These are phyloP conservation scores for Scelioninae gen. 1 DNA, from an alignment of 2,888 invertebrate genomes.

Conservation along the genomic window DNA sequence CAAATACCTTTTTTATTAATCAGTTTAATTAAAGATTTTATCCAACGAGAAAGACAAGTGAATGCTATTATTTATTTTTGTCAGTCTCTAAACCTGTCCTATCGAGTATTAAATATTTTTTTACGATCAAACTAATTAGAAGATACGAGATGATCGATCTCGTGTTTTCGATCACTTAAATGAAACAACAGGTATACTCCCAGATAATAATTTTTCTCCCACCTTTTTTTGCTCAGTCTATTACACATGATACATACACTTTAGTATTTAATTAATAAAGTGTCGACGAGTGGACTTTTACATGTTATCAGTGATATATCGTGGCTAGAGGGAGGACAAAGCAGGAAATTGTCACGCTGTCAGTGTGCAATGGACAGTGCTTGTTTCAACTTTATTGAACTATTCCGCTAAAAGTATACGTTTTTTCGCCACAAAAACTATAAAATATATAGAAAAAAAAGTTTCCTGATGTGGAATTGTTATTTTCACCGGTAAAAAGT, in stretches of 20 bases:
- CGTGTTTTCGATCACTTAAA: too few species aligned
- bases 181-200: background rate
- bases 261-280: conserved; percentile 46
- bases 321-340: conserved; percentile 42
- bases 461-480: too few species aligned
- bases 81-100: too few species aligned
- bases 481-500: too few species aligned
- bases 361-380: conserved; percentile 27
- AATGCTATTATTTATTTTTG: too few species aligned
- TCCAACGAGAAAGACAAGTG: too few species aligned
- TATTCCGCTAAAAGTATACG: background rate
- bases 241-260: conserved; percentile 12
- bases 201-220: background rate
- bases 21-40: too few species aligned
- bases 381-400: conserved; percentile 9
- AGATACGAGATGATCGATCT: too few species aligned
- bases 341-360: conserved; percentile 43
- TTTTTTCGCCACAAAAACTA: background rate
- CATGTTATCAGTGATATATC: conserved; percentile 37
- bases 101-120: too few species aligned
- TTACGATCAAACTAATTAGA: too few species aligned
- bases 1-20: too few species aligned
- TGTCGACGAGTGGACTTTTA: conserved; percentile 42
- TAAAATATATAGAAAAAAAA: too few species aligned
- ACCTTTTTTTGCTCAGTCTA: conserved; percentile 12